phyloP scores from a whole-genome alignment of 2,888 invertebrate genomes.

The Lordiphosa andalusiaca region DNA sequence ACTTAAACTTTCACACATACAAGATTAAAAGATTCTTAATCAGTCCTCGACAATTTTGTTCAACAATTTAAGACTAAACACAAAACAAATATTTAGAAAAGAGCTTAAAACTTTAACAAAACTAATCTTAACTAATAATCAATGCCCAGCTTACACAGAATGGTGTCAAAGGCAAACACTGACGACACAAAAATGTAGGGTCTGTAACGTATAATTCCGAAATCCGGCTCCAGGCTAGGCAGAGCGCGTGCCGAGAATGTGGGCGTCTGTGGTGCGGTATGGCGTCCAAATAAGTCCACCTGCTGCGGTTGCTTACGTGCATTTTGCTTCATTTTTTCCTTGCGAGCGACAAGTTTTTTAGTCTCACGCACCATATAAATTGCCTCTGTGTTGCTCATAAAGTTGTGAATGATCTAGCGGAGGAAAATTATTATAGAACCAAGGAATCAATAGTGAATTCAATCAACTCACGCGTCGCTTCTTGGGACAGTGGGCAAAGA shows the following conservation, averaged over 20 bases:
- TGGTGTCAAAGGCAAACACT: conserved; percentile 79
- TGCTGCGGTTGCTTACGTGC: conserved; percentile 63
- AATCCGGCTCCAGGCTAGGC: conserved; percentile 79
- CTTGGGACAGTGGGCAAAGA: conserved; percentile 81
- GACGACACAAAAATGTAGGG: conserved; percentile 79
- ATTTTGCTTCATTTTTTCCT: conserved; percentile 80
- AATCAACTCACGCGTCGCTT: conserved; percentile 71
- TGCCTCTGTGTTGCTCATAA: conserved; percentile 79
- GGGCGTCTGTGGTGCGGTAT: conserved; percentile 30
- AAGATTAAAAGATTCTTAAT: neutral
- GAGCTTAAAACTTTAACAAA: conserved; percentile 5
- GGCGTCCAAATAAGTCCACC: conserved; percentile 24
- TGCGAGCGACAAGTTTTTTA: conserved; percentile 79
- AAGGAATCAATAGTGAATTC: neutral
- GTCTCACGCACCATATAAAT: conserved; percentile 79
- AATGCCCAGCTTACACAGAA: conserved; percentile 77
- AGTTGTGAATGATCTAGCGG: conserved; percentile 77
- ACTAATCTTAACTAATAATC: conserved; percentile 42
- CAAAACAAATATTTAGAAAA: conserved; percentile 44
- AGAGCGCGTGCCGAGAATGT: conserved; percentile 64
- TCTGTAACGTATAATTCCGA: conserved; percentile 76
- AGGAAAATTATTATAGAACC: neutral
- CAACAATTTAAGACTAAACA: conserved; percentile 19
- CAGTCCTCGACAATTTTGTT: conserved; percentile 11
- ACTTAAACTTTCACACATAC: neutral